Base-by-base conservation (phyloP, 1,140 invertebrate species). In the Tribolium madens region DNA sequence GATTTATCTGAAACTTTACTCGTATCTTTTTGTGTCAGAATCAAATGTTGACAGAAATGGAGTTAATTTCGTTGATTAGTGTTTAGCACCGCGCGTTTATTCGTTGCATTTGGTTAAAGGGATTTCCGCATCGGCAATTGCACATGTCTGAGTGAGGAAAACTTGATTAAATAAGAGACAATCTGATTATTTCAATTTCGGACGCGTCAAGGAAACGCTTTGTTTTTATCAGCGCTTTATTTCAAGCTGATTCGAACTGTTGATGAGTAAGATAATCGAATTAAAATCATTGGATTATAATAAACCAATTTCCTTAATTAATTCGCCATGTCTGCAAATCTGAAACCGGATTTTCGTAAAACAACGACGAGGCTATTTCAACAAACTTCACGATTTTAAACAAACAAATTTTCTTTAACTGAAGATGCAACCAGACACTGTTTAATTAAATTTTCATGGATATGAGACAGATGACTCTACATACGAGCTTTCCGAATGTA, bases 161-260 rank as follows among this genome's bases (percentile, higher is more conserved):
- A 2, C 21, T 26, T 64, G 57, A 64, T 64, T 64, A 64, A 64
- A 64, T 14, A 64, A 26, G 10, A 31, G 57, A 64, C 57, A 64
- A 64, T 64, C 57, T 64, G 57, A 64, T 64, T 64, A 64, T 33
- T 64, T 64, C 57, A 64, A 64, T 64, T 36, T 64, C 13, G 57
- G 26, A 33, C 21, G 26, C 26, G 57, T 33, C 57, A 64, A 64
- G 57, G 14, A 64, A 64, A 64, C 57, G 57, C 57, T 64, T 64
- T 64, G 57, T 64, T 64, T 64, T 64, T 64, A 64, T 42, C 57
- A 64, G 6, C 57, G 57, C 57, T 64, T 64, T 64, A 64, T 64
- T 64, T 33, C 31, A 13, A 64, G 57, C 26, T n/a, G 18, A 64
- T 33, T 64, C 57, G n/a, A 57, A 64, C 57, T 64, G 57, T 26